phyloP scores from a whole-genome alignment of 2,797 vertebrate species.

The Cephalopachus bancanus region DNA sequence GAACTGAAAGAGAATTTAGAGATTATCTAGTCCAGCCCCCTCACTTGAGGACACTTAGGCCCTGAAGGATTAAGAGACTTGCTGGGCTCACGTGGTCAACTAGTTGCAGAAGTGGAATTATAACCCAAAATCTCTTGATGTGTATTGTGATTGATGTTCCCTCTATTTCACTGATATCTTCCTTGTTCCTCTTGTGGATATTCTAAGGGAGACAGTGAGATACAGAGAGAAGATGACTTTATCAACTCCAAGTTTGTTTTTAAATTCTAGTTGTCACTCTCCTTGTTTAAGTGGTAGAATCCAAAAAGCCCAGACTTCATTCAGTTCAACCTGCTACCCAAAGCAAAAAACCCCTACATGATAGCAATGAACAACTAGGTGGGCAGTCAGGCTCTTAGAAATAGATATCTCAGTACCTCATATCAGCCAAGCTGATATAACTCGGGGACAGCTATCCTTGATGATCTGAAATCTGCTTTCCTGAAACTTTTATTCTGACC shows the following conservation, averaged over 20 bases:
- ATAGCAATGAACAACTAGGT: background rate
- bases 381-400: background rate
- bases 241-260: background rate
- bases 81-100: background rate
- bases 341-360: background rate
- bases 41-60: constrained; percentile 72
- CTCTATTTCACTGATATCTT: background rate
- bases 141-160: background rate
- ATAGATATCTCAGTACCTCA: background rate
- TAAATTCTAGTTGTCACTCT: background rate
- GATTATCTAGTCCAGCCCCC: constrained; percentile 58
- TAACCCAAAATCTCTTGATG: constrained; percentile 48
- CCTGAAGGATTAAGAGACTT: constrained; percentile 68
- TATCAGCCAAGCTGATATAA: background rate
- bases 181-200: background rate
- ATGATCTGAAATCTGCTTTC: constrained; percentile 21
- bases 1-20: constrained; percentile 69
- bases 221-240: background rate
- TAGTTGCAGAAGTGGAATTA: constrained; percentile 59
- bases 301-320: background rate
- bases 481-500: background rate
- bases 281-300: constrained; percentile 13
- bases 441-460: background rate
- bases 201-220: background rate
- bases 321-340: background rate